These are phyloP conservation scores for Polylopha cassiicola DNA, from an alignment of 2,888 invertebrate species.

Conservation along the genomic window DNA sequence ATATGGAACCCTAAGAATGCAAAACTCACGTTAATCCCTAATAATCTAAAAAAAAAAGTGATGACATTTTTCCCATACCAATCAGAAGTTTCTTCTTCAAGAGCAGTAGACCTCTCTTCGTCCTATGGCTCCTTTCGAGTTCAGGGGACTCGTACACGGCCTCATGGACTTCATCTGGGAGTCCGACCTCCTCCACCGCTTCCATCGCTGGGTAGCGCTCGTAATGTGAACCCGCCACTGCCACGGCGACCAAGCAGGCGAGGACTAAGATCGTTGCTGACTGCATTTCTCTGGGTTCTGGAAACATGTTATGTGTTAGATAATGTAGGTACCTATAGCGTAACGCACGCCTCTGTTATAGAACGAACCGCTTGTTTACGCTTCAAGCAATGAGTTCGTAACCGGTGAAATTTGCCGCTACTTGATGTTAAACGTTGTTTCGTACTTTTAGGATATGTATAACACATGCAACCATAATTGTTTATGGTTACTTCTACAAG, in stretches of 20 bases:
- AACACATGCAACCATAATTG: too few species aligned
- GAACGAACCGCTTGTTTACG: too few species aligned
- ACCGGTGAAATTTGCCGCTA: too few species aligned
- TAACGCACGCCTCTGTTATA: too few species aligned
- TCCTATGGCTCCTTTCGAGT: constrained; percentile 55
- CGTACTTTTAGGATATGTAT: too few species aligned
- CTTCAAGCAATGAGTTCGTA: too few species aligned
- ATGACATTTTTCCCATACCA: constrained; percentile 37
- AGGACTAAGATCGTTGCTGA: constrained; percentile 58
- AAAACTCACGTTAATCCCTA: neutral
- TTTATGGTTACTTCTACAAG: too few species aligned
- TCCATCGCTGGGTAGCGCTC: constrained; percentile 40
- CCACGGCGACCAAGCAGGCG: constrained; percentile 56
- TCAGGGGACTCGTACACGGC: constrained; percentile 44
- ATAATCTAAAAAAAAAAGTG: neutral
- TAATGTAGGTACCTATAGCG: too few species aligned
- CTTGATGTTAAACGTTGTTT: too few species aligned
- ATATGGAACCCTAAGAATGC: too few species aligned
- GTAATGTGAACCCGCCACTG: constrained; percentile 43
- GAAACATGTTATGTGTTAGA: too few species aligned
- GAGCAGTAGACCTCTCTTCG: constrained; percentile 60
- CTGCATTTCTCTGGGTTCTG: constrained; percentile 56
- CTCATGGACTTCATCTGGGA: constrained; percentile 38
- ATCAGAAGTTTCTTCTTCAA: constrained; percentile 68
- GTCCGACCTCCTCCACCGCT: constrained; percentile 27